Evolutionary conservation across 2,888 invertebrate species (phyloP), one percentile per base, ranked within the genome.

Genomic region (Philhelius pedissequus): DNA sequence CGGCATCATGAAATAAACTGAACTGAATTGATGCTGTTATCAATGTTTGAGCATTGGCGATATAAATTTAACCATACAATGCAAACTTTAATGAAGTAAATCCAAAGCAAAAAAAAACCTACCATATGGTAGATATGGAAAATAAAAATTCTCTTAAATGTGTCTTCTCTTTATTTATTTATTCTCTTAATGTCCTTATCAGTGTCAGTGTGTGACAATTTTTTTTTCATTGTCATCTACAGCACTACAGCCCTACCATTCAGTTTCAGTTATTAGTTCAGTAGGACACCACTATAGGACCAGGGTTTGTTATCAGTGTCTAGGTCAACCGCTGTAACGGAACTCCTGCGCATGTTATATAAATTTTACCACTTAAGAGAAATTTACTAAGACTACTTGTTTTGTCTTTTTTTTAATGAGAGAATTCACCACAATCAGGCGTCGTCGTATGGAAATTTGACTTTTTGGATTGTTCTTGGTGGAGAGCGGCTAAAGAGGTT

Each of bases 21-120:
- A 54, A 40, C 54, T 58, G 43, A 79, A 70, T 64, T 74, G 83
- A 83, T 83, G 83, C 79, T 83, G 79, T 83, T 83, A 83, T 83
- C 83, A 83, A 56, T 38, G 30, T 48, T 66, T 58, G 30, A 70
- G 38, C 27, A 69, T 62, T 56, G 32, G 15, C 50, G 52, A 62
- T 35, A 48, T 30, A 52, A 52, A 22, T 35, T 38, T 54, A 43
- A 68, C 62, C 69, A 52, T 45, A 52, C n/a, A 43, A 30, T 35
- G 7, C 27, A 45, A 7, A 48, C 35, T 73, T 64, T 43, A 62
- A 38, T 30, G 38, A 62, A 56, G 45, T 32, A 64, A 75, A 22
- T 20, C 54, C 7, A 22, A 9, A 62, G 13, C 22, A 2, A 27
- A 43, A 38, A 2, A 27, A 43, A 38, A 40, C 9, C 27, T 15